phyloP scores from a whole-genome alignment of 2,113 vertebrate species.

The Cynocephalus volans region DNA sequence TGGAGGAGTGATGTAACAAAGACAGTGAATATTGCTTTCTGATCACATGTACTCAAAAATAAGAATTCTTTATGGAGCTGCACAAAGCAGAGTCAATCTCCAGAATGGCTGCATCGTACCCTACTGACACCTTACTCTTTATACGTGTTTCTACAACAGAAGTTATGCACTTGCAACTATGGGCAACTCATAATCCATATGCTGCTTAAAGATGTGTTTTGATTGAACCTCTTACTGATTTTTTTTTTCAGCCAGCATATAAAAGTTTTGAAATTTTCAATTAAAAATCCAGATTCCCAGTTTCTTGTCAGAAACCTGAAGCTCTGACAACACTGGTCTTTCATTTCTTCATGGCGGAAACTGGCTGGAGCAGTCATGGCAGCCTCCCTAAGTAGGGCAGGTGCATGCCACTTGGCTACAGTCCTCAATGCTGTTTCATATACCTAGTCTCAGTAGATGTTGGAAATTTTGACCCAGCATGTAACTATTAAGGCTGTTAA shows the following conservation, averaged over 20 bases:
- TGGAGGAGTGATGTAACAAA: background rate
- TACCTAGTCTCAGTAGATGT: rapidly evolving
- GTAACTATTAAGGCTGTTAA: background rate
- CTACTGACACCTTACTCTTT: background rate
- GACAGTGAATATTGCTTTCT: background rate
- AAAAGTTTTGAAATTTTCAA: background rate
- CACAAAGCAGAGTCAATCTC: background rate
- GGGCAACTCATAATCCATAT: background rate
- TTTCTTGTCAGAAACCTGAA: background rate
- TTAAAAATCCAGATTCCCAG: background rate
- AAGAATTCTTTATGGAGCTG: background rate
- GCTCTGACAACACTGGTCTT: background rate
- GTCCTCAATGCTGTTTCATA: background rate
- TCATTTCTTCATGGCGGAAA: background rate
- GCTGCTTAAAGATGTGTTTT: background rate
- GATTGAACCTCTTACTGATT: background rate
- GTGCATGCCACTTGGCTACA: background rate
- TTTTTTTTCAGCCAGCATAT: background rate
- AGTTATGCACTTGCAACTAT: background rate
- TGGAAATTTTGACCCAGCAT: background rate
- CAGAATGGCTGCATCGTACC: background rate
- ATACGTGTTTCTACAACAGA: background rate
- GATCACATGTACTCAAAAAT: background rate
- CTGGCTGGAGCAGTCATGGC: rapidly evolving
- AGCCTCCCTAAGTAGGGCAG: rapidly evolving